A percentile compares a stretch with the other conserved stretches of the same genome.
Conservation (phyloP, 1,140 invertebrate species). For the Hyles vespertilio region DNA sequence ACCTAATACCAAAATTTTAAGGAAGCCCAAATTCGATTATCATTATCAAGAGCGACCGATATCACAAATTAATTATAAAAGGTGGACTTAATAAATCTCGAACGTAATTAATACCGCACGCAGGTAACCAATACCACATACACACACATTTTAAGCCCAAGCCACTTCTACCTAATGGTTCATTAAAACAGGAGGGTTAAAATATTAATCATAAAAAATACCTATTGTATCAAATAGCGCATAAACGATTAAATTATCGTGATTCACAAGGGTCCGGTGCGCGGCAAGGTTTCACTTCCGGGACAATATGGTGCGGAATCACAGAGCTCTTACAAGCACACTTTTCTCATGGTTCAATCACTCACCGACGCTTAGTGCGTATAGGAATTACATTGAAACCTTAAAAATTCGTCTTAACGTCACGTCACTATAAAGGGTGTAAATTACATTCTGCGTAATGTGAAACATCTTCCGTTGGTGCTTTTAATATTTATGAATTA, state of each 20-base stretch:
- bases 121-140: too few species aligned
- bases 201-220: too few species aligned
- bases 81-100: too few species aligned
- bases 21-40: too few species aligned
- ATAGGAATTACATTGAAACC: slow-evolving; percentile 55
- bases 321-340: slow-evolving; percentile 57
- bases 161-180: too few species aligned
- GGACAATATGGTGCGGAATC: slow-evolving; percentile 58
- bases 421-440: slow-evolving; percentile 1
- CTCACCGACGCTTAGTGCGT: slow-evolving; percentile 25
- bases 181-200: too few species aligned
- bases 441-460: not conserved
- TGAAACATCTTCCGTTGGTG: too few species aligned
- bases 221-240: slow-evolving; percentile 20
- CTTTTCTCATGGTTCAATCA: slow-evolving; percentile 51
- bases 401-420: slow-evolving; percentile 27
- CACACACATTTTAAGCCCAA: too few species aligned
- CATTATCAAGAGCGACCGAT: too few species aligned
- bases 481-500: not conserved
- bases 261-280: slow-evolving; percentile 28
- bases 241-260: slow-evolving; percentile 44
- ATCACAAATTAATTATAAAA: too few species aligned
- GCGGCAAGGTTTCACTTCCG: slow-evolving; percentile 55
- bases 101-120: too few species aligned
- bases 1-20: too few species aligned